A percentile compares a stretch with the other conserved stretches of the same genome.
Conservation (phyloP, 2,113 vertebrate species). For the Acrocephalus arundinaceus region DNA sequence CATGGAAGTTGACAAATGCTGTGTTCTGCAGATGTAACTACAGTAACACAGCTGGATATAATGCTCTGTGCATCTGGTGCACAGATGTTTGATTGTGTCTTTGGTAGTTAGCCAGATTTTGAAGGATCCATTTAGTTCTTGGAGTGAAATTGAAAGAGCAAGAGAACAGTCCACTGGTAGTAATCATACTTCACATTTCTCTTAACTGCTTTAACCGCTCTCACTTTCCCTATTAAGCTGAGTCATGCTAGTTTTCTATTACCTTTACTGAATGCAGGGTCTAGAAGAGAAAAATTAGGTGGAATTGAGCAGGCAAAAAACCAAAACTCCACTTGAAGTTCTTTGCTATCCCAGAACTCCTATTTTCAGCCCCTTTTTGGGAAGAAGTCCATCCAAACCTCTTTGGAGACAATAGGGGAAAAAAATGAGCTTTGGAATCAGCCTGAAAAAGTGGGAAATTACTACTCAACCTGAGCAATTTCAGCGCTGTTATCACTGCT, state of each 20-base stretch:
- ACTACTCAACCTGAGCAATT: not conserved
- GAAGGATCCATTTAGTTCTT: conserved; percentile 48
- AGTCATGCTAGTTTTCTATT: conserved; percentile 18
- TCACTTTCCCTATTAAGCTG: conserved; percentile 13
- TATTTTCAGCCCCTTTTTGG: not conserved
- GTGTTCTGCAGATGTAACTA: conserved; percentile 59
- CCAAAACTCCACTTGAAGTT: not conserved
- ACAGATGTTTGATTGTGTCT: conserved; percentile 68
- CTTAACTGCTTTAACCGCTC: not conserved
- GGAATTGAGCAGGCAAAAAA: not conserved
- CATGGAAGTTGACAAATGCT: conserved; percentile 40
- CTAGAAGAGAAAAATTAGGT: not conserved
- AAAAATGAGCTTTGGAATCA: not conserved
- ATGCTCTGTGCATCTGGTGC: conserved; percentile 65
- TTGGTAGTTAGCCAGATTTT: conserved; percentile 65
- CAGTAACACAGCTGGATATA: conserved; percentile 69
- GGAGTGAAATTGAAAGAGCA: conserved; percentile 37
- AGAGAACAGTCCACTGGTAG: conserved; percentile 9
- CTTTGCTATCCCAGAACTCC: not conserved
- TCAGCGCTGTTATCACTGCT: not conserved
- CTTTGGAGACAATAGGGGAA: not conserved
- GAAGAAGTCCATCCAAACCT: not conserved
- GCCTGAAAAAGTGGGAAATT: not conserved
- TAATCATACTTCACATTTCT: conserved; percentile 7
- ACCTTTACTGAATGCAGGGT: not conserved